Evolutionary conservation across 2,888 invertebrate genomes (phyloP), one percentile per base, ranked within the genome.

Genomic region (Melinaea menophilus): DNA sequence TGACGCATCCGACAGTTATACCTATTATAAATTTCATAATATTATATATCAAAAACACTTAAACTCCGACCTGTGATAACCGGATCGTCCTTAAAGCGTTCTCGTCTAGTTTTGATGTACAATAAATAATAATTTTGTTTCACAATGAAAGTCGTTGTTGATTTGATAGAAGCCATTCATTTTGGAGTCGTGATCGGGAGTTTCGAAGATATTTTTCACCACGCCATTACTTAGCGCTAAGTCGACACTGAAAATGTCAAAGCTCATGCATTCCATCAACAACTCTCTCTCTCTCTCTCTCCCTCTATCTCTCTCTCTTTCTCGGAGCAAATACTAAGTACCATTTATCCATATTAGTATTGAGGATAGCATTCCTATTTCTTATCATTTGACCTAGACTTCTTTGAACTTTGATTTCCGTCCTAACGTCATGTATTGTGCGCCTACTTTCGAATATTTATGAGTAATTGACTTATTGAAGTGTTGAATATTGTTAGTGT

Each of bases 181-280:
- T 68, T 65, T 56, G 9, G 61, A 69, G 68, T 70, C 72, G 73
- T 72, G 72, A 70, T 65, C 61, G 63, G 57, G 61, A 56, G 67
- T 64, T 67, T 63, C 58, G 62, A 65, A 66, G 67, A 70, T 70
- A 67, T 71, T 67, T 68, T 65, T 63, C 67, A 62, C 59, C 59
- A 59, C 62, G 64, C 69, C 69, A 71, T 70, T 71, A 71, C 66
- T 69, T 71, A 70, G 69, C 71, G 67, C 69, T 71, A 69, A 72
- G 69, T 66, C 68, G 67, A 70, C 73, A 69, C 62, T 69, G 65
- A 66, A 71, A 72, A 73, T 69, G 72, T 73, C 75, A 74, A 73
- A 72, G 67, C 70, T 71, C 69, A 67, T 71, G 71, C 71, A 71
- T 71, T 72, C 64, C 68, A 69, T 62, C 56, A 69, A 65, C 62